Conservation (phyloP, 2,113 vertebrate species). For the Hemibagrus wyckioides region DNA sequence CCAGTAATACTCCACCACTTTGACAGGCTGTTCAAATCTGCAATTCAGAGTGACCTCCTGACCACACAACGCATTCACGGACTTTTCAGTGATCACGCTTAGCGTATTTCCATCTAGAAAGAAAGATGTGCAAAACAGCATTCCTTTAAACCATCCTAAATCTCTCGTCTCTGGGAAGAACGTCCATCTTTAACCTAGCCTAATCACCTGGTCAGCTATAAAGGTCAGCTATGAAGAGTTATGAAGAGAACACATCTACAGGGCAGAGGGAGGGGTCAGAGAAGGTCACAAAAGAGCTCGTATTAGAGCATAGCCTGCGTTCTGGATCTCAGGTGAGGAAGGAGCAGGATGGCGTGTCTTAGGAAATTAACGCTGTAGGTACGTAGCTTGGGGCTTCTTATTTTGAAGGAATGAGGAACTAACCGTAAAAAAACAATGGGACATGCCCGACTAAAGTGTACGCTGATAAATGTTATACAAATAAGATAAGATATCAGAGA, state of each 20-base stretch:
- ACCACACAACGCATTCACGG: not conserved
- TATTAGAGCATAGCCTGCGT: not conserved
- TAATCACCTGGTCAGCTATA: not conserved
- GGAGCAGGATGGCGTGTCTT: too few relatives aligned
- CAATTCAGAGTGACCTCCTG: not conserved
- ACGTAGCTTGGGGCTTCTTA: not conserved
- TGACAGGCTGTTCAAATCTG: not conserved
- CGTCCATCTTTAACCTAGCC: not conserved
- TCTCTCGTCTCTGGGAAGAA: not conserved
- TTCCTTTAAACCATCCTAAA: not conserved
- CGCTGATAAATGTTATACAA: not conserved
- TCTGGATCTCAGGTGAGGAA: not conserved
- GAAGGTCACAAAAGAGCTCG: not conserved
- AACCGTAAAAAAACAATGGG: not conserved
- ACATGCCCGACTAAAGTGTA: not conserved
- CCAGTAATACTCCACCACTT: fast-evolving
- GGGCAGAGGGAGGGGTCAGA: not conserved
- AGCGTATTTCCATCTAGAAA: not conserved
- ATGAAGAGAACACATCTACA: too few relatives aligned
- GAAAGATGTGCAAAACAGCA: not conserved
- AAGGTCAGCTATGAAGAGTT: not conserved
- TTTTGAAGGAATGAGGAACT: not conserved
- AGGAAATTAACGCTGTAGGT: not conserved
- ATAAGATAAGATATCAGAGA: not conserved
- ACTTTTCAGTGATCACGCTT: not conserved